These are phyloP conservation scores for Tenthredo notha DNA, from an alignment of 2,888 invertebrate species.

Conservation along the genomic window DNA sequence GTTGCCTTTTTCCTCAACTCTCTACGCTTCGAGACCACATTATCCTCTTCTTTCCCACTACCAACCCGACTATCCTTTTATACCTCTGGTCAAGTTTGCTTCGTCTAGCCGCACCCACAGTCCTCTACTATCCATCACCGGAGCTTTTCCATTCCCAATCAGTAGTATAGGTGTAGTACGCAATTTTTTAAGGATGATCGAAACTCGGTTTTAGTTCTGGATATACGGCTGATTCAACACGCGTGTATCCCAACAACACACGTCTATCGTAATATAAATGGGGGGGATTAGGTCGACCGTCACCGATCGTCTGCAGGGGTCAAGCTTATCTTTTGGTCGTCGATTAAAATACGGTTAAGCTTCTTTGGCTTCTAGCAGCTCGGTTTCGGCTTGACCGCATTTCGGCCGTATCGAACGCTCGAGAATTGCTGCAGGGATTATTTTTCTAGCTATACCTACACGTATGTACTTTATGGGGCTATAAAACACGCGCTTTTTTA, in stretches of 20 bases:
- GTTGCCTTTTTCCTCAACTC: background rate
- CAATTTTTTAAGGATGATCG: background rate
- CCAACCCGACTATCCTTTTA: background rate
- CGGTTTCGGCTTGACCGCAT: slow-evolving; percentile 23
- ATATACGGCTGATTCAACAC: background rate
- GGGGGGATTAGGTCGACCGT: background rate
- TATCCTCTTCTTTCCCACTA: background rate
- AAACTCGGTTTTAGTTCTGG: background rate
- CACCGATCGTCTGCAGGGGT: background rate
- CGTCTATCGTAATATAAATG: background rate
- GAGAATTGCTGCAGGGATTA: slow-evolving; percentile 40
- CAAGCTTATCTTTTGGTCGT: slow-evolving; percentile 10
- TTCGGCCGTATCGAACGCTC: background rate
- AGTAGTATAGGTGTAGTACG: background rate
- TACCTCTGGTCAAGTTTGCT: background rate
- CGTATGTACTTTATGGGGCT: slow-evolving; percentile 51
- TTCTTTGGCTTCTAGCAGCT: background rate
- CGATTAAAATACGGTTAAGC: slow-evolving; percentile 43
- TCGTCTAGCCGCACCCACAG: slow-evolving; percentile 25
- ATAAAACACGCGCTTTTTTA: slow-evolving; percentile 54
- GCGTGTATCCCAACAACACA: background rate
- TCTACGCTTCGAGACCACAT: background rate
- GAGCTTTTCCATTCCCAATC: background rate
- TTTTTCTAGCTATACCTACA: slow-evolving; percentile 50
- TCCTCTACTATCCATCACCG: slow-evolving; percentile 13